Evolutionary conservation across 2,888 invertebrate species (phyloP), one percentile per base, ranked within the genome.

Genomic region (Napeogenes sylphis): DNA sequence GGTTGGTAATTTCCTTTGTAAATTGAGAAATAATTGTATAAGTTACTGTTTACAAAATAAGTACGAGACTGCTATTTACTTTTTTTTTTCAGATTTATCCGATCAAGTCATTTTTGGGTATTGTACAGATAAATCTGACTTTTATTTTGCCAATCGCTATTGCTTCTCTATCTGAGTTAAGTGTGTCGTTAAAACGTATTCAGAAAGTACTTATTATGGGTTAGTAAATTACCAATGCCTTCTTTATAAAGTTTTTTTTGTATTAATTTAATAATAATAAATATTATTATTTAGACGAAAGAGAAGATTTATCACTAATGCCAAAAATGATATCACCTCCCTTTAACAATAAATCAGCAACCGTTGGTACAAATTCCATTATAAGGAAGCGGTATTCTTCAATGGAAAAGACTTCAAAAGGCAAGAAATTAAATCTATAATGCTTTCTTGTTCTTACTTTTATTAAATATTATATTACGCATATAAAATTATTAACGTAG

Each of bases 151-250:
- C 91, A 10, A 74, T 90, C 68, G 93, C 91, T 5, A 84, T 93
- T 2, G 87, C 92, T 0, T 82, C 87, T 70, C 78, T 92, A 1
- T 92, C 93, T 0, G 93, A 94, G 75, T 87, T 92, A 75, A 75
- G 89, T 42, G 91, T 93, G 0, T 91, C 93, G 0, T 75, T 93
- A 47, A 88, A 91, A 64, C 87, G 93, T 73, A 88, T 94, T 38
- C 90, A 93, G 82, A 80, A 83, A 55, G 92, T 93, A 70, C 79
- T 93, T 54, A 68, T 87, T 51, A 81, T 92, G 74, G 91, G 91
- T 90, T 73, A 79, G 79, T 77, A 64, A 3, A 13, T 47, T 42
- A 14, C 1, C 21, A 58, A 46, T 10, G 30, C 21, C 2, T 4
- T 3, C n/a, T 47, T 47, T 47, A 14, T 33, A 13, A n/a, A 45